A percentile compares a stretch with the other conserved stretches of the same genome.
phyloP scores from a whole-genome alignment of 2,113 vertebrate genomes.

The Nothocercus julius region DNA sequence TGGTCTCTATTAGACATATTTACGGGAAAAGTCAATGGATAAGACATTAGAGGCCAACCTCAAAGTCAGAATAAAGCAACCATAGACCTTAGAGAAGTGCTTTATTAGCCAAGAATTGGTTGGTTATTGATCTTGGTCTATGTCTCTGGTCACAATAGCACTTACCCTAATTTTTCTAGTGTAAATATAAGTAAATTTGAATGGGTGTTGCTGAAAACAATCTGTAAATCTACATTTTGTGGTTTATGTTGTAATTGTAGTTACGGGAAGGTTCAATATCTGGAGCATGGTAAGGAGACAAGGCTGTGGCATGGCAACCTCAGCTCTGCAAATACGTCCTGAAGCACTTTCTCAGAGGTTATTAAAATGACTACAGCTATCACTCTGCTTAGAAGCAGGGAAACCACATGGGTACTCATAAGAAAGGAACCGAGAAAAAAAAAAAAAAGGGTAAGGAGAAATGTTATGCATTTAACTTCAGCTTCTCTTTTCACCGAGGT shows the following conservation, averaged over 20 bases:
- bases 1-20: slow-evolving; percentile 87
- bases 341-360: slow-evolving; percentile 82
- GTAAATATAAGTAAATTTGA: slow-evolving; percentile 99
- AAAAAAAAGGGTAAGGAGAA: slow-evolving; percentile 49
- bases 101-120: slow-evolving; percentile 98
- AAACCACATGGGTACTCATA: slow-evolving; percentile 80
- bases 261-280: slow-evolving; percentile 99
- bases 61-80: slow-evolving; percentile 94
- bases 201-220: slow-evolving; percentile 95
- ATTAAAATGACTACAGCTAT: slow-evolving; percentile 77
- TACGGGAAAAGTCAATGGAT: slow-evolving; percentile 96
- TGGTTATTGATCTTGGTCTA: slow-evolving; percentile 97
- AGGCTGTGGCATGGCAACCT: slow-evolving; percentile 91
- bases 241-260: slow-evolving; percentile 96
- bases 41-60: slow-evolving; percentile 98
- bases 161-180: slow-evolving; percentile 99
- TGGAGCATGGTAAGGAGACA: slow-evolving; percentile 91
- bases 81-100: slow-evolving; percentile 94
- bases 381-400: slow-evolving; percentile 76
- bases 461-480: slow-evolving; percentile 74
- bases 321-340: slow-evolving; percentile 82
- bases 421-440: slow-evolving; percentile 62
- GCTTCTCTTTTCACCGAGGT: slow-evolving; percentile 68
- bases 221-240: slow-evolving; percentile 94
- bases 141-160: slow-evolving; percentile 97